Conservation (phyloP, 2,888 invertebrate genomes). For the Tipula unca region DNA sequence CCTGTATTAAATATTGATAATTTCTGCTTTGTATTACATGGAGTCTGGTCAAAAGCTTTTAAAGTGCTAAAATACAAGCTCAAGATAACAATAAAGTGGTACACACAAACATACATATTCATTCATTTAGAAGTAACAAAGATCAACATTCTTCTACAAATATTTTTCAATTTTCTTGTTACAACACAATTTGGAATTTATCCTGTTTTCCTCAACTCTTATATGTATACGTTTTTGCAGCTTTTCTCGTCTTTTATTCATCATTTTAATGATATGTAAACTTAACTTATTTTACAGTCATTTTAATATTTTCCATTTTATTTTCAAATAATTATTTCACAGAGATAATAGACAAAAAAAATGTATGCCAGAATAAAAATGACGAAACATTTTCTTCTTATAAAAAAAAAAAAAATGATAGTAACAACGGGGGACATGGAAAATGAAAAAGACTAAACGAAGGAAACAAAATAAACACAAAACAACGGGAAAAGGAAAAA, state of each 20-base stretch:
- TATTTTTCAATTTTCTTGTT: neutral
- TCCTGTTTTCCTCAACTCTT: neutral
- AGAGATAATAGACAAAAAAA: neutral
- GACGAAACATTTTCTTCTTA: neutral
- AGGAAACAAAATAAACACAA: neutral
- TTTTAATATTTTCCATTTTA: neutral
- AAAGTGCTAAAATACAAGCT: neutral
- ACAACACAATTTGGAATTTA: neutral
- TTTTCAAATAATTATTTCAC: neutral
- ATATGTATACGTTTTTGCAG: neutral
- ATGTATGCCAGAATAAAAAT: neutral
- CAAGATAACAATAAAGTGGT: neutral
- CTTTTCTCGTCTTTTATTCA: neutral
- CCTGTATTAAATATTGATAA: no score
- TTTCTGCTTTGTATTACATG: no score
- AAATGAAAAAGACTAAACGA: neutral
- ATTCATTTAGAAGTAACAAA: neutral
- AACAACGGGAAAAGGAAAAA: neutral
- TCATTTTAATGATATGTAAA: conserved; percentile 14
- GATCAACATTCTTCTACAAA: neutral
- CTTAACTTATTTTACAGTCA: conserved; percentile 14
- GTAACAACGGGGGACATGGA: neutral
- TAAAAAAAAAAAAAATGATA: neutral
- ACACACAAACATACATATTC: no score
- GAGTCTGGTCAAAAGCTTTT: no score